phyloP scores from a whole-genome alignment of 2,797 vertebrate genomes.

The Acipenser transmontanus region DNA sequence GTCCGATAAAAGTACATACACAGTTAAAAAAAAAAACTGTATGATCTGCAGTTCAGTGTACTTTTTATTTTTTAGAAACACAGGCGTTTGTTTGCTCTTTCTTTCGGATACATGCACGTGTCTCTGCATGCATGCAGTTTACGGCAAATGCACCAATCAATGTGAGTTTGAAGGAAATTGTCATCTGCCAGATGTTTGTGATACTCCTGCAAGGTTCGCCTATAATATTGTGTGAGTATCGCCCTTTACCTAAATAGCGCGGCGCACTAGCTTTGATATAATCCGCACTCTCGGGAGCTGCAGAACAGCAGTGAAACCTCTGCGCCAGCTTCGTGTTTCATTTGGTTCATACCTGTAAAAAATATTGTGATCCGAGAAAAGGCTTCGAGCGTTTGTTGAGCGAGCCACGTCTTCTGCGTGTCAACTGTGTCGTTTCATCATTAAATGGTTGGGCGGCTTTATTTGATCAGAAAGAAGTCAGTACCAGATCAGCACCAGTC shows the following conservation, averaged over 20 bases:
- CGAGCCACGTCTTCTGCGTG: conserved; percentile 9
- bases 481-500: conserved; percentile 34
- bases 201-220: conserved; percentile 5
- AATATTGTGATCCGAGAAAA: conserved; percentile 13
- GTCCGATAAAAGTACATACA: too few species aligned
- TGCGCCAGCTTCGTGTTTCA: conserved; percentile 15
- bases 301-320: conserved; percentile 20
- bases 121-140: background rate
- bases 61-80: too few species aligned
- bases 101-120: background rate
- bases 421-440: conserved; percentile 12
- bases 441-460: conserved; percentile 34
- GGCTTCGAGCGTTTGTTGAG: conserved; percentile 18
- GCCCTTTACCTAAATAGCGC: conserved; percentile 26
- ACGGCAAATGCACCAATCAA: background rate
- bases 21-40: too few species aligned
- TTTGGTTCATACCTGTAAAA: conserved; percentile 42
- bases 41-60: too few species aligned
- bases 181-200: background rate
- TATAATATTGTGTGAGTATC: conserved; percentile 23
- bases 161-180: background rate
- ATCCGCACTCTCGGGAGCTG: conserved; percentile 33
- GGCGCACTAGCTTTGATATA: conserved; percentile 20
- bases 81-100: too few species aligned
- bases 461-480: conserved; percentile 23